Evolutionary conservation across 2,888 invertebrate genomes (phyloP).

Genomic region (Seladonia tumulorum): DNA sequence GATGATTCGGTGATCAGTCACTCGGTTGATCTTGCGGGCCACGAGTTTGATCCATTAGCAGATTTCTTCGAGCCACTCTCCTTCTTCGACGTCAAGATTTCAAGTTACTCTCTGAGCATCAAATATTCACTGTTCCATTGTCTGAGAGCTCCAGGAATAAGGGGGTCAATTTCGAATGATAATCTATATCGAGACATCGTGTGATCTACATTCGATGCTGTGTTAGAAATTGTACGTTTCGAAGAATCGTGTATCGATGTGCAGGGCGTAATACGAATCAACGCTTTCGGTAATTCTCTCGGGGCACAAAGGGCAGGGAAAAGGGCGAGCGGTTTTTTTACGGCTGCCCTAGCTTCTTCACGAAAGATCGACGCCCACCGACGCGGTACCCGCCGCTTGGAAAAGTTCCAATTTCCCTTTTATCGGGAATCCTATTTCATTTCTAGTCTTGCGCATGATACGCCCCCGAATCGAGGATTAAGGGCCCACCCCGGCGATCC

Average conservation of each 20-base stretch:
- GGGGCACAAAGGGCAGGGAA: constrained; percentile 40
- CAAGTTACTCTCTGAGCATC: not conserved
- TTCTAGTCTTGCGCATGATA: constrained; percentile 47
- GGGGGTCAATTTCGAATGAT: too few relatives aligned
- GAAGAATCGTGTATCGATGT: not conserved
- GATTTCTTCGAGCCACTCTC: not conserved
- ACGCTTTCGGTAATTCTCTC: constrained; percentile 52
- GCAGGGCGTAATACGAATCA: constrained; percentile 22
- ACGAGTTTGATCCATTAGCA: not conserved
- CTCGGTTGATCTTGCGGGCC: not conserved
- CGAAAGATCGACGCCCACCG: constrained; percentile 64
- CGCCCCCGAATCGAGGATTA: constrained; percentile 53
- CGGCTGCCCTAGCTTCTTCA: constrained; percentile 44
- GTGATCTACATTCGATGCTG: not conserved
- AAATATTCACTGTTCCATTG: not conserved
- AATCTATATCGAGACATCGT: not conserved
- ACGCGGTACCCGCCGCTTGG: constrained; percentile 16
- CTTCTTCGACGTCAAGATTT: not conserved
- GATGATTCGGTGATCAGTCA: not conserved
- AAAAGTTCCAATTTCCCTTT: constrained; percentile 60
- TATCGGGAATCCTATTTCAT: constrained; percentile 47
- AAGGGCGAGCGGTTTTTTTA: constrained; percentile 35
- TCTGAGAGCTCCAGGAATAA: too few relatives aligned
- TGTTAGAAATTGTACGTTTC: not conserved
- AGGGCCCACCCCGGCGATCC: constrained; percentile 48